Conservation (phyloP, 2,888 invertebrate genomes). For the Cheilosia urbana region DNA sequence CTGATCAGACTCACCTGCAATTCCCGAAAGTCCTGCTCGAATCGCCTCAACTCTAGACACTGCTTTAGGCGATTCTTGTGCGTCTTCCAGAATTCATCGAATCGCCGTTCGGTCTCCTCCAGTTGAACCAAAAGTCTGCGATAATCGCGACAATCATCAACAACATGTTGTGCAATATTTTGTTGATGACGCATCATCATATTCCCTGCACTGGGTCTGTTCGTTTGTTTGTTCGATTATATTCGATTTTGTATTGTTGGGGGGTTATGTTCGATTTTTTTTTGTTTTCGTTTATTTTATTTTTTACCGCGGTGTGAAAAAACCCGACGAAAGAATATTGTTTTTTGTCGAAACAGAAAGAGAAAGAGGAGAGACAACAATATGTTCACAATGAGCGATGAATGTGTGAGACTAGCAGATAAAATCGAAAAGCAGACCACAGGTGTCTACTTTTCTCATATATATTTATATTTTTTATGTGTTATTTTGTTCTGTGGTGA, state of each 20-base stretch:
- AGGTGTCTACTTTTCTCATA: background rate
- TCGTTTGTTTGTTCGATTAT: constrained; percentile 63
- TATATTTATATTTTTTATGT: constrained; percentile 21
- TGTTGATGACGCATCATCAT: constrained; percentile 79
- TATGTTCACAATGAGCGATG: constrained; percentile 75
- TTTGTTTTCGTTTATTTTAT: constrained; percentile 42
- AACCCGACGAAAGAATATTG: constrained; percentile 67
- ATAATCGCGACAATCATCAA: constrained; percentile 84
- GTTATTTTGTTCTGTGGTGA: constrained; percentile 18
- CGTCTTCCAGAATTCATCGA: constrained; percentile 97
- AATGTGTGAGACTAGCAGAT: constrained; percentile 70
- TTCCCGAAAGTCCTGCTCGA: constrained; percentile 97
- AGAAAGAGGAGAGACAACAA: constrained; percentile 79
- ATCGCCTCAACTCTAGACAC: constrained; percentile 94
- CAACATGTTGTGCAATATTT: constrained; percentile 80
- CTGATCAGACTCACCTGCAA: constrained; percentile 86
- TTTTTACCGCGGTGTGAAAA: constrained; percentile 52
- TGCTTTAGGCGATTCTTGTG: constrained; percentile 95
- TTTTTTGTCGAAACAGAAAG: constrained; percentile 60
- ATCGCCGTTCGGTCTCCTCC: constrained; percentile 96
- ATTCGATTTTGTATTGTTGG: constrained; percentile 48
- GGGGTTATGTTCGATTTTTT: constrained; percentile 52
- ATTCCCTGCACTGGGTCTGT: constrained; percentile 84
- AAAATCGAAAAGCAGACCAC: constrained; percentile 38
- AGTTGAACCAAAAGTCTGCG: constrained; percentile 94